phyloP scores from a whole-genome alignment of 2,888 invertebrate genomes.

The Blera fallax region DNA sequence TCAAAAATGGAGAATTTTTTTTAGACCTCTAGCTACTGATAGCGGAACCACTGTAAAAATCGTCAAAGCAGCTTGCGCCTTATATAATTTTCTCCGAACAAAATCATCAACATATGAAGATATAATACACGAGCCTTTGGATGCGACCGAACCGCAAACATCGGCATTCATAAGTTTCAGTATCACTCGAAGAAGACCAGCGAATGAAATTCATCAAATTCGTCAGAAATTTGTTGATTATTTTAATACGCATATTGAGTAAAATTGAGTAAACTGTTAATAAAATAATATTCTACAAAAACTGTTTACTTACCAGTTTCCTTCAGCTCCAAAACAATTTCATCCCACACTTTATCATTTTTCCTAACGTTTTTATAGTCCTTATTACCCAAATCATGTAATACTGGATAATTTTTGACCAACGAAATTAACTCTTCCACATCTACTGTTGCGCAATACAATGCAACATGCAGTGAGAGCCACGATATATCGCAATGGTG shows the following conservation, averaged over 20 bases:
- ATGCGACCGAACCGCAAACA: not conserved
- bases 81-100: not conserved
- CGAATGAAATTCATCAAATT: not conserved
- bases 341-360: conserved; percentile 18
- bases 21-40: not conserved
- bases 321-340: conserved; percentile 4
- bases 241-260: not conserved
- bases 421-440: conserved; percentile 13
- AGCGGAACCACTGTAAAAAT: not conserved
- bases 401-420: conserved; percentile 14
- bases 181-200: not conserved
- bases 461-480: not conserved
- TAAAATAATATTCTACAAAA: too few relatives aligned
- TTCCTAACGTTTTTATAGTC: not conserved
- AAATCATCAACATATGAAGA: not conserved
- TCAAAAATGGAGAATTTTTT: not conserved
- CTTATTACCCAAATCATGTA: not conserved
- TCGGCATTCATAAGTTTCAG: not conserved
- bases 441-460: not conserved
- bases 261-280: not conserved
- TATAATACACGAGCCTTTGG: not conserved
- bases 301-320: conserved; percentile 11
- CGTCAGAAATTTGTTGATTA: not conserved
- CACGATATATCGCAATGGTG: not conserved
- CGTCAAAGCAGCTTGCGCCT: not conserved